Conservation (phyloP, 2,113 vertebrate genomes). For the Scomber japonicus region DNA sequence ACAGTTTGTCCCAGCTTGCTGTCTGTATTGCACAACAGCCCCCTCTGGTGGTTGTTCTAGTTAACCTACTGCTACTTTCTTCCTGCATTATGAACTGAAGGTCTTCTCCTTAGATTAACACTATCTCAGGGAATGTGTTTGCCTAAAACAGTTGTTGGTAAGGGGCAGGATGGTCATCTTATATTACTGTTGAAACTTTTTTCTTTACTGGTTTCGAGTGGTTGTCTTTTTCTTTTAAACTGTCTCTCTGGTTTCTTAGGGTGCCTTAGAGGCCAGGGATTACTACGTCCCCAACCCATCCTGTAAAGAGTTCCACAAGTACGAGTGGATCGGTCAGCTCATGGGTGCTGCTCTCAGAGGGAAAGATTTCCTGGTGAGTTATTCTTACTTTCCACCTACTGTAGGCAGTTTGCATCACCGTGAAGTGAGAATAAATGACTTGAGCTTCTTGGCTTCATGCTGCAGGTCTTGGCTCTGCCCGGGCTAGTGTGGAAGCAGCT, state of each 20-base stretch:
- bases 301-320: constrained; percentile 94
- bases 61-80: too few relatives aligned
- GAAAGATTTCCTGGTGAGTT: constrained; percentile 95
- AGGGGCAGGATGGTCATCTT: too few relatives aligned
- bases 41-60: too few relatives aligned
- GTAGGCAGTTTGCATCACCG: not conserved
- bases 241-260: constrained; percentile 79
- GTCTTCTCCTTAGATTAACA: too few relatives aligned
- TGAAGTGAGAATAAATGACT: not conserved
- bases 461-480: constrained; percentile 94
- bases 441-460: constrained; percentile 5
- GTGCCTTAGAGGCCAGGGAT: constrained; percentile 94
- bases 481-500: constrained; percentile 98
- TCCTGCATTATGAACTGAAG: too few relatives aligned
- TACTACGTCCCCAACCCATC: constrained; percentile 98
- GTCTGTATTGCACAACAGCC: too few relatives aligned
- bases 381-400: not conserved
- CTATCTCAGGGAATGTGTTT: too few relatives aligned
- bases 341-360: constrained; percentile 98
- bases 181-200: not conserved
- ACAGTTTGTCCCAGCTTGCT: too few relatives aligned
- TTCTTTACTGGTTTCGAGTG: not conserved
- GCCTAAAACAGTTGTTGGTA: too few relatives aligned
- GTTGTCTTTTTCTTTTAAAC: not conserved
- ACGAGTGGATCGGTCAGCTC: constrained; percentile 97